Base-by-base conservation (phyloP, 2,797 vertebrate species). In the Alcedo quadribrachys region DNA sequence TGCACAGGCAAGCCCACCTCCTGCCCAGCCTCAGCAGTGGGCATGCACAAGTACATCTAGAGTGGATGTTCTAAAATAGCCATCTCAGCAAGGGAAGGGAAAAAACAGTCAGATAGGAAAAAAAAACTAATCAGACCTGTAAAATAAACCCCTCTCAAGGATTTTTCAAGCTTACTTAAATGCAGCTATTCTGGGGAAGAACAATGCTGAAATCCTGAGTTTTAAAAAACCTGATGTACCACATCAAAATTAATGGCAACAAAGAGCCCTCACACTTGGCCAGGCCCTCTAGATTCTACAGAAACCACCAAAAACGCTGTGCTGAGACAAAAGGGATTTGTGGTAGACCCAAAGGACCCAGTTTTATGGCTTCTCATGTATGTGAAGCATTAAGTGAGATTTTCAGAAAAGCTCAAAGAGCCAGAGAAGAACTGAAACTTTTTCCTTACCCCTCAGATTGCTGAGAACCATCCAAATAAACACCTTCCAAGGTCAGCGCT, bases 11-110 rank as follows among this genome's bases (percentile, higher is more conserved):
- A 94, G 40, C 14, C 61, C 51, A 54, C 9, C 43, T 77, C 54
- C 50, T n/a, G 42, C n/a, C n/a, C 63, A 53, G 30, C 11, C 19
- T 67, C 8, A 57, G 61, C 45, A n/a, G 33, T 42, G 33, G 53
- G 42, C 4, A 0, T 3, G 20, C 16, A 4, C 19, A 37, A 33
- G 24, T 32, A 53, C 61, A 2, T 12, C 0, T 1, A 48, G 15
- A 16, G 5, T 0, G 0, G 27, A 15, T 25, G 4, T 53, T 65
- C 62, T 33, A 60, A 35, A 30, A 40, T 5, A 32, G 35, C 2
- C 35, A 46, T 27, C 33, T 76, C 53, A 51, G 62, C 76, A 85
- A 57, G 7, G 53, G 40, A 70, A 9, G 45, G 12, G 3, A 40
- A 40, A 70, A 77, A 67, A 19, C 24, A 75, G 20, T 25, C 7